These are phyloP conservation scores for Neelides sp. DNA, from an alignment of 1,140 invertebrate species.

Conservation along the genomic window DNA sequence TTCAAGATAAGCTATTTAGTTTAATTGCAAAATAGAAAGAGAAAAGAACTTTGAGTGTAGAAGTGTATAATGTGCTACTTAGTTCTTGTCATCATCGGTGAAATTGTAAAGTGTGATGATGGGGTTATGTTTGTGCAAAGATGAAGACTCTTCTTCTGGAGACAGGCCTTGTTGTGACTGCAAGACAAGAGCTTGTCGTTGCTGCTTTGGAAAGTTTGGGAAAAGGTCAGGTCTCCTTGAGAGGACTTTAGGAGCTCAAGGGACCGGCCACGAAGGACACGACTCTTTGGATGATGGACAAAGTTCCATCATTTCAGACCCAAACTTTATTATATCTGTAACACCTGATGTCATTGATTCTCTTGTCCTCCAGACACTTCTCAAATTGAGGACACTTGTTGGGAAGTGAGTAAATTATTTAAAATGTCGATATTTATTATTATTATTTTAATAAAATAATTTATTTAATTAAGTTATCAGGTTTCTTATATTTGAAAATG, in stretches of 20 bases:
- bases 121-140: constrained; percentile 33
- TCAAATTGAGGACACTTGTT: constrained; percentile 62
- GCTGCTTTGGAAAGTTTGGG: constrained; percentile 16
- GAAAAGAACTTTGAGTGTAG: no score
- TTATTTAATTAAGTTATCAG: not conserved
- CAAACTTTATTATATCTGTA: constrained; percentile 13
- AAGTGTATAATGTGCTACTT: no score
- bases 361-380: constrained; percentile 64
- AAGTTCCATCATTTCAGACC: constrained; percentile 17
- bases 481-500: not conserved
- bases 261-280: constrained; percentile 13
- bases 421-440: not conserved
- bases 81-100: no score
- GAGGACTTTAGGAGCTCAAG: constrained; percentile 4
- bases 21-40: no score
- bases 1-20: no score
- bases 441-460: not conserved
- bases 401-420: constrained; percentile 53
- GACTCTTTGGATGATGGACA: constrained; percentile 18
- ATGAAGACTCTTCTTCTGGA: constrained; percentile 20
- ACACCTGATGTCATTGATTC: constrained; percentile 43
- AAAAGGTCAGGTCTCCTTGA: constrained; percentile 18
- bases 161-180: constrained; percentile 12
- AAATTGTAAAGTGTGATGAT: constrained; percentile 29
- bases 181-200: constrained; percentile 9